Base-by-base conservation (phyloP, 2,797 vertebrate genomes). In the Sebastes goodei region DNA sequence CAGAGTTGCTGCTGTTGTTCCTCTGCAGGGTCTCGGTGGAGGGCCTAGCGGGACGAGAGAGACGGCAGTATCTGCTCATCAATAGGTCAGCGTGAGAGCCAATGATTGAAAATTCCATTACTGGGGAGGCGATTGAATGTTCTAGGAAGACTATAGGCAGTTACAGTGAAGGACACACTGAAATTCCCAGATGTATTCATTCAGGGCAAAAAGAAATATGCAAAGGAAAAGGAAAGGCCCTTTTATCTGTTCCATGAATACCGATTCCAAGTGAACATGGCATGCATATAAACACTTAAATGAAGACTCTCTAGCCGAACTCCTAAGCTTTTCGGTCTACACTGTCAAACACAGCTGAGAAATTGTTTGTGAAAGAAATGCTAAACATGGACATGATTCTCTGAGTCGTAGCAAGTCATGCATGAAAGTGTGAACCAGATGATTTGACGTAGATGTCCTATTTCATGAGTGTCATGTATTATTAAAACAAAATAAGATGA, bases 1-100 rank as follows among this genome's bases (percentile, higher is more conserved):
- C 96, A 42, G 95, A 95, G 94, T 95, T 96, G 87, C 94, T 91
- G 92, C 95, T 90, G 91, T 94, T 95, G 93, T 95, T 95, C 80
- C 83, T 95, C 84, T 95, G 95, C 83, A 92, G 17, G 27, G 85
- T 88, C 78, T 96, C 95, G 0, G 87, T 78, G 69, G 95, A 74
- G 1, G 84, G 17, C 90, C 96, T 96, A 21, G 83, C 15, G 5
- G 49, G 52, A 59, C 0, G 6, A 72, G 15, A 60, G 12, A 4
- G 15, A 70, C 0, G 57, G 12, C 10, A 78, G 25, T 10, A 74
- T 53, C 52, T 25, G 21, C 42, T 78, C 42, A 70, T 81, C 52
- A 81, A 52, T 10, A 55, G 46, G 64, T 6, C n/a, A 30, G 33
- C 10, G 4, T 71, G 23, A 71, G 3, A 56, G 17, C 46, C 17